These are phyloP conservation scores for Propithecus perrieri DNA, from an alignment of 2,797 vertebrate genomes.

Conservation along the genomic window DNA sequence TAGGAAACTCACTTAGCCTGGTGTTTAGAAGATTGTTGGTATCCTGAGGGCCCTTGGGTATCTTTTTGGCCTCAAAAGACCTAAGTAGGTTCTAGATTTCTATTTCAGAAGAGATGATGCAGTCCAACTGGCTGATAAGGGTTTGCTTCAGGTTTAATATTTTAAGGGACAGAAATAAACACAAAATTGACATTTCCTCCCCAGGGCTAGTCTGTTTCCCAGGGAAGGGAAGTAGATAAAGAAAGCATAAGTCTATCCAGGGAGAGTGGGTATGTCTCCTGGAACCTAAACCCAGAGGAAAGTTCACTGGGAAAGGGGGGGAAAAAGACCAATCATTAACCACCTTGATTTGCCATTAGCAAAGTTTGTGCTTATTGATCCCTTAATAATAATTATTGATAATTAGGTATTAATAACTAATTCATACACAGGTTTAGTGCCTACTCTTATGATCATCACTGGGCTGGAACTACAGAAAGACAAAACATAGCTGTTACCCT, in stretches of 20 bases:
- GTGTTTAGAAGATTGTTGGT: not conserved
- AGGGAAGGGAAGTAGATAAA: not conserved
- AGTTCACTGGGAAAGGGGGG: not conserved
- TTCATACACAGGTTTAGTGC: not conserved
- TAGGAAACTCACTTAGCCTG: not conserved
- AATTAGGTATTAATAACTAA: not conserved
- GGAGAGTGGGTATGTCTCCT: not conserved
- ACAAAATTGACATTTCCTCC: not conserved
- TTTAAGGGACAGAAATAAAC: not conserved
- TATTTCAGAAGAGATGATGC: not conserved
- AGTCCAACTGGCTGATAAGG: not conserved
- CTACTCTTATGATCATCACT: not conserved
- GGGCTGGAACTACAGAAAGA: not conserved
- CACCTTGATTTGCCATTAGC: not conserved
- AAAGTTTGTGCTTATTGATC: not conserved
- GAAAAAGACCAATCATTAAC: not conserved
- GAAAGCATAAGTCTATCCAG: not conserved
- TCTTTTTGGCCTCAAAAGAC: not conserved
- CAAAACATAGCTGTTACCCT: not conserved
- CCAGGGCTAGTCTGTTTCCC: not conserved
- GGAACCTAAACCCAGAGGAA: not conserved
- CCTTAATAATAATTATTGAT: not conserved
- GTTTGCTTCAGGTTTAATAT: not conserved
- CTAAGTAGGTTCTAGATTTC: not conserved
- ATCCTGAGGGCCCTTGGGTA: not conserved